phyloP scores from a whole-genome alignment of 2,113 vertebrate species.

The Tringa solitaria region DNA sequence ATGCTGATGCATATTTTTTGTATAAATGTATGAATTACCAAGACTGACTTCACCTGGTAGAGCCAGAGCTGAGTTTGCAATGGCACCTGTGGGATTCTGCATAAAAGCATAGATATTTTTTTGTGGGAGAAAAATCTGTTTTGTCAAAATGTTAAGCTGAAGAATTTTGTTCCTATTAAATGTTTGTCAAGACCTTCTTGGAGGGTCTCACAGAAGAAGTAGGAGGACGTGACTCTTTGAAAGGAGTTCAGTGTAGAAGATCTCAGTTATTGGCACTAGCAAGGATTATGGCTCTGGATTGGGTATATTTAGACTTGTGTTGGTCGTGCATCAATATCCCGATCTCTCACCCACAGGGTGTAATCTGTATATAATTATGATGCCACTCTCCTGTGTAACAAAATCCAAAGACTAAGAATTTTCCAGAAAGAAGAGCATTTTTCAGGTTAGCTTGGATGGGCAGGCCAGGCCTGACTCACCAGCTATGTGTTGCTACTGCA shows the following conservation, averaged over 20 bases:
- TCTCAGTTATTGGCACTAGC: not conserved
- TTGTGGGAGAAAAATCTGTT: fast-evolving
- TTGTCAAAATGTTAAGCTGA: not conserved
- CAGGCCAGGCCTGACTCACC: not conserved
- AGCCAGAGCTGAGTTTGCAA: not conserved
- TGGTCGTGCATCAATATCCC: not conserved
- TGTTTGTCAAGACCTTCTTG: not conserved
- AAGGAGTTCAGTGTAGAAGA: not conserved
- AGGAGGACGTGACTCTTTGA: not conserved
- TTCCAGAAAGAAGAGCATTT: not conserved
- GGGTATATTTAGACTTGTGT: not conserved
- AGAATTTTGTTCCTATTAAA: not conserved
- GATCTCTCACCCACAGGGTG: not conserved
- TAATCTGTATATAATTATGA: not conserved
- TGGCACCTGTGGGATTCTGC: not conserved
- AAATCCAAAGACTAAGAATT: not conserved
- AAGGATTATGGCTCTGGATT: not conserved
- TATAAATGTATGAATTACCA: not conserved
- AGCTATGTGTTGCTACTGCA: not conserved
- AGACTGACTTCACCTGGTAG: not conserved
- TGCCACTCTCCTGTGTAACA: not conserved
- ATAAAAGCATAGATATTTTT: not conserved
- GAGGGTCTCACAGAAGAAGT: not conserved
- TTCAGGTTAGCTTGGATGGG: not conserved
- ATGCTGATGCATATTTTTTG: not conserved